phyloP scores from a whole-genome alignment of 2,113 vertebrate species.

The Misgurnus mizolepis region DNA sequence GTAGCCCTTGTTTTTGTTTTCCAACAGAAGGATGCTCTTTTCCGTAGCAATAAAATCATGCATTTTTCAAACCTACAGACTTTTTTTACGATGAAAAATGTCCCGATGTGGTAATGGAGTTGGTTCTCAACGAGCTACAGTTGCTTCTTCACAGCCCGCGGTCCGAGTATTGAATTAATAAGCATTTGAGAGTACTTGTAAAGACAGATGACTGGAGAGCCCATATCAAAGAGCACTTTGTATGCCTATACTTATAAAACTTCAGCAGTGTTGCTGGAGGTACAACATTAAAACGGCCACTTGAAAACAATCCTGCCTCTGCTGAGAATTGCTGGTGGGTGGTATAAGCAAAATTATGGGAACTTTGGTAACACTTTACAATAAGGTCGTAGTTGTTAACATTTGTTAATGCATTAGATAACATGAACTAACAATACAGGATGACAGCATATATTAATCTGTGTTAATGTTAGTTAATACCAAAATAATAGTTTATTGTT shows the following conservation, averaged over 20 bases:
- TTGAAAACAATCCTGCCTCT: neutral
- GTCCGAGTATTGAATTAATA: conserved; percentile 42
- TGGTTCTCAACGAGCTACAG: neutral
- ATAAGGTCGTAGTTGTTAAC: too few relatives aligned
- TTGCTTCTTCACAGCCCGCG: neutral
- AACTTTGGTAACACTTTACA: too few relatives aligned
- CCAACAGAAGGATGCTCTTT: conserved; percentile 24
- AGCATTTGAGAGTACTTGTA: conserved; percentile 1
- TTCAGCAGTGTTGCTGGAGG: neutral
- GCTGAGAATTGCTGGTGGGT: neutral
- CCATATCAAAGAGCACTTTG: conserved; percentile 24
- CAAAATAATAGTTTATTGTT: too few relatives aligned
- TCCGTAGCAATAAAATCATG: conserved; percentile 37
- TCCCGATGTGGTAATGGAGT: conserved; percentile 6
- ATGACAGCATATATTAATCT: too few relatives aligned
- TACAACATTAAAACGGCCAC: too few relatives aligned
- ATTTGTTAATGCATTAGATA: too few relatives aligned
- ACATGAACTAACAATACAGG: too few relatives aligned
- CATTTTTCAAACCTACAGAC: conserved; percentile 43
- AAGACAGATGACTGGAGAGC: neutral
- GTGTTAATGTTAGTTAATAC: too few relatives aligned
- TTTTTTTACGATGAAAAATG: conserved; percentile 19
- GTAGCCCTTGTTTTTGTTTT: conserved; percentile 8
- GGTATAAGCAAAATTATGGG: too few relatives aligned
- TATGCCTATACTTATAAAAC: neutral